A percentile compares a stretch with the other conserved stretches of the same genome.
Conservation (phyloP, 1,140 invertebrate genomes). For the Contarinia nasturtii region DNA sequence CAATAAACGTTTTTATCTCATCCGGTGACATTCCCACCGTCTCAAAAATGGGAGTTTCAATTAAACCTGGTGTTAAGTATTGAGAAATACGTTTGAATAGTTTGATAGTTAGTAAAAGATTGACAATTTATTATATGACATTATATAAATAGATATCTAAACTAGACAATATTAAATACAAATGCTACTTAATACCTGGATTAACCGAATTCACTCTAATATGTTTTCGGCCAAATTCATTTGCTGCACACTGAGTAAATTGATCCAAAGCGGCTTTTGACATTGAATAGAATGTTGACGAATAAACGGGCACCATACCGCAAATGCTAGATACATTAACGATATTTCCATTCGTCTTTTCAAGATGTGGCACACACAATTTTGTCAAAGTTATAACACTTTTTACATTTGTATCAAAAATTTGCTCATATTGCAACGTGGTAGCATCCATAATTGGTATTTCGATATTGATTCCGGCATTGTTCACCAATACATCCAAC, state of each 20-base stretch:
- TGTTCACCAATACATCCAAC: constrained; percentile 55
- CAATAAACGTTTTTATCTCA: constrained; percentile 42
- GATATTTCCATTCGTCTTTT: constrained; percentile 51
- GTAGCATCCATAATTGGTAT: constrained; percentile 55
- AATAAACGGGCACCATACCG: constrained; percentile 49
- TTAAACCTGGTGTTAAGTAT: constrained; percentile 50
- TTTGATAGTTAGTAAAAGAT: too few species aligned
- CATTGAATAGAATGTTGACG: constrained; percentile 38
- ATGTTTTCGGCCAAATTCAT: constrained; percentile 49
- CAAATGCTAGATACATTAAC: constrained; percentile 65
- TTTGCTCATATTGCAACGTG: constrained; percentile 48
- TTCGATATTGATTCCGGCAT: constrained; percentile 50
- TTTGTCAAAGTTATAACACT: constrained; percentile 54
- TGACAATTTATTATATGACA: too few species aligned
- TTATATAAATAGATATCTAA: too few species aligned
- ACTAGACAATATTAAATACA: too few species aligned
- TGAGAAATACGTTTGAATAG: too few species aligned
- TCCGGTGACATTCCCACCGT: background rate
- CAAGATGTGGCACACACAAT: constrained; percentile 52
- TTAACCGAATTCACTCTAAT: too few species aligned
- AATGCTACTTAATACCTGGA: too few species aligned
- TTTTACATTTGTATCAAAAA: constrained; percentile 52
- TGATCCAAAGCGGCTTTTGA: constrained; percentile 72
- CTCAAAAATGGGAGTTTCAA: constrained; percentile 41
- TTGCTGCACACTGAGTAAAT: constrained; percentile 47